Base-by-base conservation (phyloP, 2,113 vertebrate species). In the Entosphenus tridentatus region DNA sequence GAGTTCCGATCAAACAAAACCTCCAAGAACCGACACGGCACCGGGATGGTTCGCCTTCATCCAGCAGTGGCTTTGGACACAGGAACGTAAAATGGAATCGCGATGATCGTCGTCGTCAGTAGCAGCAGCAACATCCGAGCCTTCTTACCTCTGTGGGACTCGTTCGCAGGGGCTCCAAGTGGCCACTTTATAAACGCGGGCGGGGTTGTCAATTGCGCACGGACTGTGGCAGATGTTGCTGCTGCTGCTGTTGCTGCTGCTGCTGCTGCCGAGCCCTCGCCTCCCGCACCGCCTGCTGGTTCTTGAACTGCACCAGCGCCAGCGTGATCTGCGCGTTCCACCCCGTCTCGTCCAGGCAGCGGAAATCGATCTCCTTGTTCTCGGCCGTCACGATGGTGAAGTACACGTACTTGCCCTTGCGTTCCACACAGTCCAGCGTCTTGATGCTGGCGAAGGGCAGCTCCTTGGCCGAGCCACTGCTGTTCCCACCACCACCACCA, bases 331-430 rank as follows among this genome's bases (percentile, higher is more conserved):
- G 83, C 8, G 89, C 86, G 72, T 89, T 92, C 92, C 92, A 97
- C 79, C 85, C 83, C 83, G 82, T 85, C 77, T 89, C 85, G 59
- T 80, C 84, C 0, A 85, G 73, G 78, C 89, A 95, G 76, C 92
- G 82, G 81, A 97, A 96, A 76, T 96, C 90, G 74, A 96, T 93
- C 80, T 96, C 90, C 76, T 89, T 89, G 76, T 83, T 80, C 78
- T 92, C 87, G 11, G 83, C 89, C 75, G 92, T 96, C 56, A 96
- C 92, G 73, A 96, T 87, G 76, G 92, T 96, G 83, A 96, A 96
- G 78, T 95, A 96, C 76, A 95, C 81, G 80, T 92, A 89, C 76
- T 87, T 93, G 76, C 85, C 85, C 57, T 87, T 95, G 78, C 85
- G 83, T 82, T 96, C 89, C 81, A 96, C 92, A 75, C 89, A 91